Evolutionary conservation across 2,797 vertebrate genomes (phyloP), one percentile per base, ranked within the genome.

Genomic region (Sebastes minor): DNA sequence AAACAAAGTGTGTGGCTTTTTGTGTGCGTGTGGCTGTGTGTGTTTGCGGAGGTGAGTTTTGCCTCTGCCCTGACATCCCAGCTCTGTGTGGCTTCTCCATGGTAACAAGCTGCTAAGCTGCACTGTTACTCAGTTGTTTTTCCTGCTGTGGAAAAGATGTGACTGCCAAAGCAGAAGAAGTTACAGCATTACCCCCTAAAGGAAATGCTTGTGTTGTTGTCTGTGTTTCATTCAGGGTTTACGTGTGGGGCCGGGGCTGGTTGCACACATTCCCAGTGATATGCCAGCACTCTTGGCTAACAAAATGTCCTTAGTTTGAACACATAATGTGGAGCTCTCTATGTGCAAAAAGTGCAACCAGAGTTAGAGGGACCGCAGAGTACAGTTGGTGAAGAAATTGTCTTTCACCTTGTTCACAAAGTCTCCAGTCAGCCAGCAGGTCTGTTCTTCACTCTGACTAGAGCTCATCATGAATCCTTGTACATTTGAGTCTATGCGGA

Each of bases 1-100:
- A 68, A 53, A 56, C 23, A n/a, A 68, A 46, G 33, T 55, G 53
- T 65, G 52, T 57, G 69, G 22, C 16, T 70, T 32, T 60, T 23
- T 49, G 70, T 56, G 64, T 80, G 32, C 65, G 60, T 9, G 66
- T 61, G 35, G 14, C 4, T 49, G 65, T 56, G 64, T 76, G 63
- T 74, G 66, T 66, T 60, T 71, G 27, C 62, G 23, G 23, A 61
- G 46, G 63, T 76, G 22, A 7, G 60, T 72, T 72, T 80, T 65
- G 30, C 49, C 49, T 84, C 64, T 74, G 63, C 66, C 67, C 67
- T 72, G 76, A 82, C 73, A 74, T 87, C 75, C 14, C 59, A 42
- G 38, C 63, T 73, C 67, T 79, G 76, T 81, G 73, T 77, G 79
- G 74, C 82, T 81, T 89, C 85, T 82, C 85, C 87, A 85, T 89